These are phyloP conservation scores for Amblyornis subalaris DNA, from an alignment of 2,113 vertebrate species.

Conservation along the genomic window DNA sequence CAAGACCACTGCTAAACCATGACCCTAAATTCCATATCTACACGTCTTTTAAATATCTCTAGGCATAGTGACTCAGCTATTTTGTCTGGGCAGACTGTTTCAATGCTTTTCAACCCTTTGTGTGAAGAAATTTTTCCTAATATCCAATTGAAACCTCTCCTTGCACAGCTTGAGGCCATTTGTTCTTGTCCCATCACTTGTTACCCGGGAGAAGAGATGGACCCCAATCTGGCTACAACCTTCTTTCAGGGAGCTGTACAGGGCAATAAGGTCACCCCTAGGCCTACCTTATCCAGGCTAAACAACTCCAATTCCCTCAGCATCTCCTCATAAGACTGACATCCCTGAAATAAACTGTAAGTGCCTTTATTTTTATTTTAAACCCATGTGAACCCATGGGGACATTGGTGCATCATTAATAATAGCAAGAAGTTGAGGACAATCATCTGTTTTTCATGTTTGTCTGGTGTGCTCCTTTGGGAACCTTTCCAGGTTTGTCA, in stretches of 20 bases:
- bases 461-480: neutral
- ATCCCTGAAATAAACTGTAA: neutral
- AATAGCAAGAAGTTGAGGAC: neutral
- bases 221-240: neutral
- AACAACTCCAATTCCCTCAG: neutral
- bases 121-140: neutral
- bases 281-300: neutral
- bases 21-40: neutral
- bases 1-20: neutral
- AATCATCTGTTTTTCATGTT: neutral
- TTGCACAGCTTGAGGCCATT: neutral
- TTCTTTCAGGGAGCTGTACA: neutral
- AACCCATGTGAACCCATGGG: neutral
- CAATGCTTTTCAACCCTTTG: neutral
- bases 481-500: neutral
- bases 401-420: neutral
- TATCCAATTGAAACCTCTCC: neutral
- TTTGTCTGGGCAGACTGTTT: neutral
- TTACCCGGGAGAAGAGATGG: accelerated
- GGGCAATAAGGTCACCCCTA: neutral
- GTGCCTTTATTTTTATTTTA: neutral
- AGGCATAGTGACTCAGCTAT: neutral
- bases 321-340: neutral
- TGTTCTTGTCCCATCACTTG: neutral
- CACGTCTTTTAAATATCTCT: neutral